Evolutionary conservation across 2,113 vertebrate species (phyloP).

Genomic region (Fregetta grallaria): DNA sequence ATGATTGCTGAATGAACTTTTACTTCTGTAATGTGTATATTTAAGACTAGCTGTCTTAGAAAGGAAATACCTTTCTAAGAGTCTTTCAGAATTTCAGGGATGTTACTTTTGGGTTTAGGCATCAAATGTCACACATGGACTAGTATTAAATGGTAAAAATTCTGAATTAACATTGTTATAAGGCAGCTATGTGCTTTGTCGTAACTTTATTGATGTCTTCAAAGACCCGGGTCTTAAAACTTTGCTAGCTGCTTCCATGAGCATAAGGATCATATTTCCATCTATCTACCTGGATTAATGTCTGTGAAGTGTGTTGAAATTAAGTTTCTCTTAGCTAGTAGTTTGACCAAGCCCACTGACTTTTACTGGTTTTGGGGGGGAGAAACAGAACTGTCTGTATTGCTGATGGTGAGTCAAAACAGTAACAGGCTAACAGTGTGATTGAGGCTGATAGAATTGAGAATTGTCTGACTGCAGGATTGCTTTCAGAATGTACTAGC

Average conservation of each 20-base stretch:
- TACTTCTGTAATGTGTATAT: background rate
- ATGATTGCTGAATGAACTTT: background rate
- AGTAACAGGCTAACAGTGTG: background rate
- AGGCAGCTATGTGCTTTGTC: background rate
- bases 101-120: background rate
- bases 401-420: background rate
- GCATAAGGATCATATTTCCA: background rate
- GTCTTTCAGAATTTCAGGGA: background rate
- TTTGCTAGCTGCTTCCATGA: background rate
- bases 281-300: background rate
- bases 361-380: background rate
- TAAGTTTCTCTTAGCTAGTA: background rate
- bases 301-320: background rate
- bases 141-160: background rate
- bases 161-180: background rate
- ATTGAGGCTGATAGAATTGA: background rate
- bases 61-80: background rate
- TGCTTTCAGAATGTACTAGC: background rate
- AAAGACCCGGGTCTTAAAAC: background rate
- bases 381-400: background rate
- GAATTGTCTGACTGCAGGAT: background rate
- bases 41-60: background rate
- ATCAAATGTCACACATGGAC: background rate
- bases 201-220: background rate
- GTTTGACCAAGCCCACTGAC: background rate